Base-by-base conservation (phyloP, 2,797 vertebrate genomes). In the Amniataba percoides region DNA sequence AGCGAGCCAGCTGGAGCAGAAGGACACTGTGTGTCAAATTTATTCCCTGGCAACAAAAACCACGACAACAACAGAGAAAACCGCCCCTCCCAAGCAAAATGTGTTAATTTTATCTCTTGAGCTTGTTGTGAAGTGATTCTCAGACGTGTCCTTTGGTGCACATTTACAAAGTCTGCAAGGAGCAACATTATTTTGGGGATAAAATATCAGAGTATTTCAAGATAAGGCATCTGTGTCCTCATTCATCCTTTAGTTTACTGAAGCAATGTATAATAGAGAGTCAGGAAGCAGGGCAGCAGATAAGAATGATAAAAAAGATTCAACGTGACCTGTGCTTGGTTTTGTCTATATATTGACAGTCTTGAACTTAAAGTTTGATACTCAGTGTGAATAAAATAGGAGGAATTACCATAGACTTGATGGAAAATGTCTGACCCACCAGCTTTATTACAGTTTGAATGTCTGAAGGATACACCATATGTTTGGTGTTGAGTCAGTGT, bases 11-110 rank as follows among this genome's bases (percentile, higher is more conserved):
- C 83, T 80, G 84, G 74, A 91, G 87, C 88, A 89, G 88, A 88
- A 93, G 88, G 90, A 93, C 89, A 78, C 62, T 63, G 62, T 60
- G 84, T 89, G 92, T 93, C 91, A 93, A 66, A 86, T 88, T 71
- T 86, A 92, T 86, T 93, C 81, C 85, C 78, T 73, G 80, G 91
- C 84, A 89, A 92, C 84, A 88, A 84, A 86, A 75, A 85, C 13
- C 39, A 67, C 18, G 3, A 72, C 73, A 74, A 40, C 71, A 73
- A 65, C 65, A 59, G 66, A 78, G 63, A 73, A 80, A 85, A 74
- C 16, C 13, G 19, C 14, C 61, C 55, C 34, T 74, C 66, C 58
- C 36, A n/a, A 53, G 14, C 27, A 16, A 72, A 83, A 84, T 27
- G 39, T 52, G 79, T 82, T 88, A 36, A 76, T 82, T 72, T 86